These are phyloP conservation scores for Dryobota labecula DNA, from an alignment of 2,888 invertebrate genomes.

Conservation along the genomic window DNA sequence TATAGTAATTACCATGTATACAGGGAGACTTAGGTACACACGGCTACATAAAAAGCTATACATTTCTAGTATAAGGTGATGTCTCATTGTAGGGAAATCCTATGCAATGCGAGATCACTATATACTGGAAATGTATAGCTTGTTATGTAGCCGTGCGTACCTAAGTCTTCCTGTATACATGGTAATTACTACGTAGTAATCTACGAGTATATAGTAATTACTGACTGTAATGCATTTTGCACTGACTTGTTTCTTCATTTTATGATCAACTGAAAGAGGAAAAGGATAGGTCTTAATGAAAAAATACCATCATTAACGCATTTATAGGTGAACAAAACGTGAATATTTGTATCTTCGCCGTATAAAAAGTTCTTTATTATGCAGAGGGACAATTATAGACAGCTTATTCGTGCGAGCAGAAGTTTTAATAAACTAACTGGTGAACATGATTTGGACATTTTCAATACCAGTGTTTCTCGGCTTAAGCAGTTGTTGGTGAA, in stretches of 20 bases:
- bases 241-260: neutral
- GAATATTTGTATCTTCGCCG: neutral
- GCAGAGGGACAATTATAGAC: neutral
- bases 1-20: neutral
- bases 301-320: neutral
- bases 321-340: neutral
- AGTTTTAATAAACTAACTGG: no score
- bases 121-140: no score
- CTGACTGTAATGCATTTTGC: neutral
- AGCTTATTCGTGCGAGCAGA: no score
- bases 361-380: neutral
- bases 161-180: neutral
- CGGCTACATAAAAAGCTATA: no score
- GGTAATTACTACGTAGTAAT: neutral
- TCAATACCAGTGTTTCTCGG: no score
- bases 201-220: no score
- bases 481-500: no score
- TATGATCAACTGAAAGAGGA: neutral
- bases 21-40: neutral
- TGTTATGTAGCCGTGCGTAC: no score
- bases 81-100: no score
- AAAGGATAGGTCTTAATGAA: neutral
- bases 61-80: no score
- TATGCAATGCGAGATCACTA: no score
- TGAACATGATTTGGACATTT: no score